A percentile compares a stretch with the other conserved stretches of the same genome.
Conservation (phyloP, 2,797 vertebrate species). For the Cygnus olor region DNA sequence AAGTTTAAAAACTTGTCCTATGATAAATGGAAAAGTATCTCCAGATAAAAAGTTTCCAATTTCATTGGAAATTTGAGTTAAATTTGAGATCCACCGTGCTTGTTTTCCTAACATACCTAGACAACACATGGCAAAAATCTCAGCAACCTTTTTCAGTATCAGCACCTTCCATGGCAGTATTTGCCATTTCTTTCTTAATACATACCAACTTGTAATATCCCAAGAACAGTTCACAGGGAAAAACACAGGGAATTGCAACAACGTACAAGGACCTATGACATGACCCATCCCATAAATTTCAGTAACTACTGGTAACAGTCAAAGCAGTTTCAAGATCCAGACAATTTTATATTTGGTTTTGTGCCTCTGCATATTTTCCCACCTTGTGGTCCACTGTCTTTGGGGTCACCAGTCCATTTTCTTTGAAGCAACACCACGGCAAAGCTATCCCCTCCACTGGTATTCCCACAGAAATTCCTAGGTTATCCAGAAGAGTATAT, state of each 20-base stretch:
- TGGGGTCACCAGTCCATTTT: not conserved
- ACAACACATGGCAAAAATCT: not conserved
- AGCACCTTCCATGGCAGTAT: not conserved
- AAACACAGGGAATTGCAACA: not conserved
- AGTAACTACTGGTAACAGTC: not conserved
- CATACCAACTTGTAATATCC: not conserved
- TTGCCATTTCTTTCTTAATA: not conserved
- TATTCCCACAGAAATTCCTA: not conserved
- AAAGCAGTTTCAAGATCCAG: not conserved
- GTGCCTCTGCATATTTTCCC: not conserved
- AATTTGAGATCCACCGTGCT: not conserved
- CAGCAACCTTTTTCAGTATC: not conserved
- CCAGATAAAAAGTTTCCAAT: not conserved
- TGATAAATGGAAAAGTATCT: not conserved
- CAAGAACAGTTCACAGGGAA: not conserved
- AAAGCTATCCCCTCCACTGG: not conserved
- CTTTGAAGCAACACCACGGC: not conserved
- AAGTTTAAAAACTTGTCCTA: not conserved
- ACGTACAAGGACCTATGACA: not conserved
- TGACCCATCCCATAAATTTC: not conserved
- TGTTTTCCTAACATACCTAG: not conserved
- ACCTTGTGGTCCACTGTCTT: not conserved
- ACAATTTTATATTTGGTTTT: not conserved
- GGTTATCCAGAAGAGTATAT: not conserved
- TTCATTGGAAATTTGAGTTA: not conserved